Conservation (phyloP, 1,140 invertebrate genomes). For the Drosophila ogumai region DNA sequence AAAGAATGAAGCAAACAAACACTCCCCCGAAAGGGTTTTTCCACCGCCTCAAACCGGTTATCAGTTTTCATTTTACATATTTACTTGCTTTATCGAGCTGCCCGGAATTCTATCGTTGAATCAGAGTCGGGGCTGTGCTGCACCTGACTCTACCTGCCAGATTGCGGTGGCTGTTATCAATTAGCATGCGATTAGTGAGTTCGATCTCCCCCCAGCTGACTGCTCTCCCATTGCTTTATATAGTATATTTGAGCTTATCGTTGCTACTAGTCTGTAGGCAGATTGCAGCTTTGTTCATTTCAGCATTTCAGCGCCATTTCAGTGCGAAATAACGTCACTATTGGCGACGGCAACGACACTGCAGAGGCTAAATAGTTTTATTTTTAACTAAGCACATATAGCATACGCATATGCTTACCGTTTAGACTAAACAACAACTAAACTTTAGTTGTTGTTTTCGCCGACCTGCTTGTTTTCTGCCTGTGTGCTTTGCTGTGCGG, state of each 20-base stretch:
- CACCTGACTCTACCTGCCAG: conserved; percentile 31
- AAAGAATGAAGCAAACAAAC: not conserved
- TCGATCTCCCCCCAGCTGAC: conserved; percentile 37
- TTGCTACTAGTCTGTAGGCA: not conserved
- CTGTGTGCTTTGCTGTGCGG: conserved; percentile 40
- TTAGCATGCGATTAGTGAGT: conserved; percentile 45
- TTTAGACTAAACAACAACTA: too few relatives aligned
- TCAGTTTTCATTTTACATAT: conserved; percentile 43
- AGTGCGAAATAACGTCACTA: conserved; percentile 59
- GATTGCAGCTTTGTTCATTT: conserved; percentile 44
- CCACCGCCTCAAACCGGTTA: conserved; percentile 42
- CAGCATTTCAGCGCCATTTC: conserved; percentile 19
- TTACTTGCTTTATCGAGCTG: conserved; percentile 31
- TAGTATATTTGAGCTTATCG: conserved; percentile 17
- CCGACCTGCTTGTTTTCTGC: conserved; percentile 53
- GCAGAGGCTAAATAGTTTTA: conserved; percentile 77
- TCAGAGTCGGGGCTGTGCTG: conserved; percentile 34
- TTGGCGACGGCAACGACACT: conserved; percentile 60
- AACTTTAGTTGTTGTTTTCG: conserved; percentile 38
- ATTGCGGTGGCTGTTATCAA: conserved; percentile 51
- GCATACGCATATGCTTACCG: conserved; percentile 12
- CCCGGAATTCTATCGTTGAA: conserved; percentile 29
- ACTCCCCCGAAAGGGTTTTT: conserved; percentile 33
- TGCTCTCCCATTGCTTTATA: conserved; percentile 21
- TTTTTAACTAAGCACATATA: conserved; percentile 58